phyloP scores from a whole-genome alignment of 1,140 invertebrate species.

The Arctopsyche grandis region DNA sequence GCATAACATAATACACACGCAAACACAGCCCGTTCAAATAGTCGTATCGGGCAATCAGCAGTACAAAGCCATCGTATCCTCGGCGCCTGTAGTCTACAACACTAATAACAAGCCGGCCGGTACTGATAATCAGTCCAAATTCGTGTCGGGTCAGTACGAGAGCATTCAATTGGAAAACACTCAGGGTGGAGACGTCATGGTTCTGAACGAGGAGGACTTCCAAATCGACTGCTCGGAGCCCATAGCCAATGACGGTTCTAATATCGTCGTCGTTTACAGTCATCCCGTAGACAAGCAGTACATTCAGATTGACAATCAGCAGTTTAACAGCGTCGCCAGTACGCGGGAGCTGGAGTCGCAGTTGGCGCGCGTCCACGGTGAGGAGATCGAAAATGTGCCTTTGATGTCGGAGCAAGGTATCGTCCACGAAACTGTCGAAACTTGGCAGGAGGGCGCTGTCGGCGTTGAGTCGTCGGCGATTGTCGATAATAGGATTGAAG shows the following conservation, averaged over 20 bases:
- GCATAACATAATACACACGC: slow-evolving; percentile 22
- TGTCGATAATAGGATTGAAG: background rate
- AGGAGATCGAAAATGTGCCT: slow-evolving; percentile 43
- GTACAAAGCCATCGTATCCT: slow-evolving; percentile 62
- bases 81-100: slow-evolving; percentile 59
- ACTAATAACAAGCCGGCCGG: slow-evolving; percentile 34
- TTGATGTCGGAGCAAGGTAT: slow-evolving; percentile 52
- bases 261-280: slow-evolving; percentile 72
- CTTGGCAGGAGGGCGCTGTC: slow-evolving; percentile 51
- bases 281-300: slow-evolving; percentile 68
- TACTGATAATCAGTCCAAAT: background rate
- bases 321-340: slow-evolving; percentile 38
- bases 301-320: slow-evolving; percentile 55
- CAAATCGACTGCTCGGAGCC: slow-evolving; percentile 61
- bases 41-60: slow-evolving; percentile 65
- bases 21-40: slow-evolving; percentile 63
- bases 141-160: slow-evolving; percentile 9
- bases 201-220: slow-evolving; percentile 63
- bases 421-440: slow-evolving; percentile 54
- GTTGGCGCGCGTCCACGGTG: slow-evolving; percentile 45
- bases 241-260: slow-evolving; percentile 65
- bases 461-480: background rate
- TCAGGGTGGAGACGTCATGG: slow-evolving; percentile 56
- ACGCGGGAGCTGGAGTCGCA: slow-evolving; percentile 49
- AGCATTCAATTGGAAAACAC: slow-evolving; percentile 17